phyloP scores from a whole-genome alignment of 2,888 invertebrate genomes.

The Xylota segnis region DNA sequence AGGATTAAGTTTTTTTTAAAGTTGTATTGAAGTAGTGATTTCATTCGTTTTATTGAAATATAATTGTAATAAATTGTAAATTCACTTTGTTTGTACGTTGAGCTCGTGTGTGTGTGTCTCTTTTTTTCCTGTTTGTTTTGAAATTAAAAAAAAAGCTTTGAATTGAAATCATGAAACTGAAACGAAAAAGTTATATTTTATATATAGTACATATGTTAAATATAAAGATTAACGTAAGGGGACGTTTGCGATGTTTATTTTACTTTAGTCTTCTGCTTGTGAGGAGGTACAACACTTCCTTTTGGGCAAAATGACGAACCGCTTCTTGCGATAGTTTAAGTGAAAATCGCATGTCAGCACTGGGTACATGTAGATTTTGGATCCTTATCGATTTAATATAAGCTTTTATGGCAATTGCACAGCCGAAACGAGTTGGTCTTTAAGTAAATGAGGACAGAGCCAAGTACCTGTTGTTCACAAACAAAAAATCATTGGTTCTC shows the following conservation, averaged over 20 bases:
- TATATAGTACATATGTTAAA: slow-evolving; percentile 49
- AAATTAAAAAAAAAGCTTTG: slow-evolving; percentile 31
- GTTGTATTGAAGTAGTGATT: slow-evolving; percentile 59
- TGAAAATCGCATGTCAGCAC: no score
- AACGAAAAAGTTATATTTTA: slow-evolving; percentile 61
- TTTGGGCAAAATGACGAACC: background rate
- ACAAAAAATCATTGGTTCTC: no score
- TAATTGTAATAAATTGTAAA: slow-evolving; percentile 58
- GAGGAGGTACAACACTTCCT: background rate
- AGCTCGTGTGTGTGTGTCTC: slow-evolving; percentile 49
- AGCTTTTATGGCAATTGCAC: no score
- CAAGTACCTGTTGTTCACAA: no score
- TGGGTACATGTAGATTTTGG: background rate
- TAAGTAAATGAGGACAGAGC: no score
- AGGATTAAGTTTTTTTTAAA: slow-evolving; percentile 34
- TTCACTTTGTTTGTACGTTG: slow-evolving; percentile 50
- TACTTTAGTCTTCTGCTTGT: background rate
- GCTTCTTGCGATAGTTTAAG: no score
- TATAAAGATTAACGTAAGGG: slow-evolving; percentile 48
- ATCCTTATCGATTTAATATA: no score
- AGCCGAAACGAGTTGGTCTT: no score
- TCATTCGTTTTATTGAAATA: slow-evolving; percentile 59
- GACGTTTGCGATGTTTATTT: slow-evolving; percentile 15
- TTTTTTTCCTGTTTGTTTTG: slow-evolving; percentile 29
- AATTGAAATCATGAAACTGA: slow-evolving; percentile 57